Conservation (phyloP, 2,113 vertebrate genomes). For the Poicephalus gulielmi region DNA sequence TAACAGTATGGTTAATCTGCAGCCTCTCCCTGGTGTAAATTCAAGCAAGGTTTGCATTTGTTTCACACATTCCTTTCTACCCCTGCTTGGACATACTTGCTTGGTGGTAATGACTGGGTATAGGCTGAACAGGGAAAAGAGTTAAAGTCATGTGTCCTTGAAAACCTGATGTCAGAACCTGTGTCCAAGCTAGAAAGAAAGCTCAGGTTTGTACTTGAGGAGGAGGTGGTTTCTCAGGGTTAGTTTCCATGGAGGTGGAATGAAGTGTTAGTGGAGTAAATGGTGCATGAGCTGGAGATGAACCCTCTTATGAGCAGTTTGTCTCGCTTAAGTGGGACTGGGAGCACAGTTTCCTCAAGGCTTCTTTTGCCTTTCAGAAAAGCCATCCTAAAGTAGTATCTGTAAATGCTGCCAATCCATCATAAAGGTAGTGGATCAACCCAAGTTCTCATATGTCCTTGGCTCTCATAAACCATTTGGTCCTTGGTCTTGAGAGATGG, state of each 20-base stretch:
- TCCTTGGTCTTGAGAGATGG: neutral
- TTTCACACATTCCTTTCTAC: neutral
- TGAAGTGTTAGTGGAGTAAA: neutral
- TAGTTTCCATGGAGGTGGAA: neutral
- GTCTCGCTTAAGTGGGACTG: neutral
- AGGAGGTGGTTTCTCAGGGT: neutral
- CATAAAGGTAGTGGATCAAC: neutral
- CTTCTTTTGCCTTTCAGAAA: neutral
- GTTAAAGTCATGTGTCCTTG: neutral
- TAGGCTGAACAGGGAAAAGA: neutral
- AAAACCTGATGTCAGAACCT: fast-evolving
- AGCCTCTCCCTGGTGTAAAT: neutral
- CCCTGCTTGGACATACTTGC: neutral
- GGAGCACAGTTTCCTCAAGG: neutral
- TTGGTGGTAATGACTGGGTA: neutral
- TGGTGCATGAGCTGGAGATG: neutral
- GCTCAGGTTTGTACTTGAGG: neutral
- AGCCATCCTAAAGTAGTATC: neutral
- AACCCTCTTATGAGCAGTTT: neutral
- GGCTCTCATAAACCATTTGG: neutral
- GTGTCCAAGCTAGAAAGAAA: neutral
- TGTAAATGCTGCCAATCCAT: neutral
- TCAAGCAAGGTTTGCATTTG: neutral
- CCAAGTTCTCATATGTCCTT: neutral
- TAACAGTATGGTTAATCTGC: neutral